These are phyloP conservation scores for Coelopa pilipes DNA, from an alignment of 2,888 invertebrate species.

Conservation along the genomic window DNA sequence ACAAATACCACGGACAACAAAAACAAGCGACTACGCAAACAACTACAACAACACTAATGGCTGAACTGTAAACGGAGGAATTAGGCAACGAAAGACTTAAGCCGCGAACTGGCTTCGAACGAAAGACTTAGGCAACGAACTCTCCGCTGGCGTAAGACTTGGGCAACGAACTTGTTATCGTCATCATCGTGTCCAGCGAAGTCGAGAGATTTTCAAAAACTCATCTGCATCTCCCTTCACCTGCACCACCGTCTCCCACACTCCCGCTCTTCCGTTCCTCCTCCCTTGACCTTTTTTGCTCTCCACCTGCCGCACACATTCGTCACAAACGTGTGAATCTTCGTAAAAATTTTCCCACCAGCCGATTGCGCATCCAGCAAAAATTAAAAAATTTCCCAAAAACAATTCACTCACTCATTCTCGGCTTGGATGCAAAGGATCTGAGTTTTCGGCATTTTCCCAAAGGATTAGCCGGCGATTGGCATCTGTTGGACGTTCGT, in stretches of 20 bases:
- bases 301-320: background rate
- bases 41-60: no score
- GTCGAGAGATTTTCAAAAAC: background rate
- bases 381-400: background rate
- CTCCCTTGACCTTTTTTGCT: no score
- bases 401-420: no score
- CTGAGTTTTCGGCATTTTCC: background rate
- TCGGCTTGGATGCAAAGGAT: no score
- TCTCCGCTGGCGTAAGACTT: background rate
- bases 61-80: no score
- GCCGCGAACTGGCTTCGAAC: background rate
- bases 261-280: no score
- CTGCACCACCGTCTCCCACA: no score
- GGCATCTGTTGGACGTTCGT: background rate
- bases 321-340: background rate
- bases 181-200: background rate
- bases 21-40: no score
- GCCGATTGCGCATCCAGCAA: background rate
- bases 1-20: no score
- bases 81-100: conserved; percentile 21
- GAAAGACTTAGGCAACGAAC: no score
- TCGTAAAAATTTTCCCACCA: background rate
- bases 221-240: no score
- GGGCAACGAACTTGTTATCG: conserved; percentile 10
- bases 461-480: background rate